Evolutionary conservation across 2,888 invertebrate species (phyloP), one percentile per base, ranked within the genome.

Genomic region (Orthosia gothica): DNA sequence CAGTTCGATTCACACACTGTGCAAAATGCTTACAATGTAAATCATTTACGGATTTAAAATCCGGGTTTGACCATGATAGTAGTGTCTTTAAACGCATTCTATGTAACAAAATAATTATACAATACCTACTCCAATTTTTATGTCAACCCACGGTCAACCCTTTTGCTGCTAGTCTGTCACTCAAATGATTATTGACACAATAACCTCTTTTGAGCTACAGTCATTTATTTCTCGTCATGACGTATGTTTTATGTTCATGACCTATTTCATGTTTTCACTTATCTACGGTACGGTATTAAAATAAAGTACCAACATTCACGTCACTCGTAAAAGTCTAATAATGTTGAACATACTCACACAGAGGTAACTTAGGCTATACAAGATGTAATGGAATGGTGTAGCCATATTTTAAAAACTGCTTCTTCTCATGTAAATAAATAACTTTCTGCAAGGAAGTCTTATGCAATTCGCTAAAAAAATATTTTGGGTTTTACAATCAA

Each of bases 281-380:
- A 80, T 72, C 72, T 80, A 62, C 68, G 20, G 68, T 61, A 54
- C 57, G 57, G 76, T 76, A 80, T 80, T 76, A 76, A 80, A 80
- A 77, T 81, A 73, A 81, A 77, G 62, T 63, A 81, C 64, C 15
- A 64, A 55, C 63, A 74, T 74, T 58, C 55, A 76, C n/a, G 47
- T 40, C 18, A 61, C 62, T 77, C 81, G 58, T 81, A 81, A 80
- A 78, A 81, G 65, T 26, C 13, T 50, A 65, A 81, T 77, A 69
- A 81, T 66, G 65, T 73, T 50, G 49, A 73, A 77, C 58, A 73
- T 58, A 69, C 65, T 59, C 69, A 65, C 55, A 70, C 55, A 61
- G 23, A 64, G 45, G 62, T 58, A 69, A 69, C 62, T 57, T 49
- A 59, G 23, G 23, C 23, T 66, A 26, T 58, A 40, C 40, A 40